Conservation (phyloP, 2,888 invertebrate genomes). For the Hemithea aestivaria region DNA sequence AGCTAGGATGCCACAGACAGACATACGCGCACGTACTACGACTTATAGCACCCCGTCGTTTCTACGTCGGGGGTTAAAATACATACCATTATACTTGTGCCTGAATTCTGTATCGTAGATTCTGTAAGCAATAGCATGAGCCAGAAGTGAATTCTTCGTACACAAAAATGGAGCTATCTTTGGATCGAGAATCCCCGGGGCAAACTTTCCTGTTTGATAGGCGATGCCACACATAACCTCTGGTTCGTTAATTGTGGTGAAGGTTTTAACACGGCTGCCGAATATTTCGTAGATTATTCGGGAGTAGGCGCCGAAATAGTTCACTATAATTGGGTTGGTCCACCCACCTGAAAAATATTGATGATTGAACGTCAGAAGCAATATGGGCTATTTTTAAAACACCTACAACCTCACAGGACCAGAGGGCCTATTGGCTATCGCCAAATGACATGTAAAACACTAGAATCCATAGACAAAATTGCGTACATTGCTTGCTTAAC, state of each 20-base stretch:
- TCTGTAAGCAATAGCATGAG: constrained; percentile 80
- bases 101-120: constrained; percentile 75
- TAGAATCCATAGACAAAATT: too few relatives aligned
- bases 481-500: too few relatives aligned
- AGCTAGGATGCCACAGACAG: too few relatives aligned
- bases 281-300: constrained; percentile 71
- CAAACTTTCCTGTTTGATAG: too few relatives aligned
- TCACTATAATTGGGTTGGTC: constrained; percentile 78
- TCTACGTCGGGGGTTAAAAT: too few relatives aligned
- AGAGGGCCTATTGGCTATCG: too few relatives aligned
- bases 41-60: too few relatives aligned
- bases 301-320: constrained; percentile 80
- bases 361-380: too few relatives aligned
- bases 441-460: too few relatives aligned
- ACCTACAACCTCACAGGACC: too few relatives aligned
- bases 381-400: too few relatives aligned
- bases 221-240: constrained; percentile 26
- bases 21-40: too few relatives aligned
- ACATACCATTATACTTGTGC: constrained; percentile 61
- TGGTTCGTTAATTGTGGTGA: constrained; percentile 87
- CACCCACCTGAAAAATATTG: constrained; percentile 80
- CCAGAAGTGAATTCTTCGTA: constrained; percentile 79
- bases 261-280: constrained; percentile 79
- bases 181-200: constrained; percentile 22
- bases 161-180: constrained; percentile 25